phyloP scores from a whole-genome alignment of 2,797 vertebrate species.

The Enteromius afrohamiltoni region DNA sequence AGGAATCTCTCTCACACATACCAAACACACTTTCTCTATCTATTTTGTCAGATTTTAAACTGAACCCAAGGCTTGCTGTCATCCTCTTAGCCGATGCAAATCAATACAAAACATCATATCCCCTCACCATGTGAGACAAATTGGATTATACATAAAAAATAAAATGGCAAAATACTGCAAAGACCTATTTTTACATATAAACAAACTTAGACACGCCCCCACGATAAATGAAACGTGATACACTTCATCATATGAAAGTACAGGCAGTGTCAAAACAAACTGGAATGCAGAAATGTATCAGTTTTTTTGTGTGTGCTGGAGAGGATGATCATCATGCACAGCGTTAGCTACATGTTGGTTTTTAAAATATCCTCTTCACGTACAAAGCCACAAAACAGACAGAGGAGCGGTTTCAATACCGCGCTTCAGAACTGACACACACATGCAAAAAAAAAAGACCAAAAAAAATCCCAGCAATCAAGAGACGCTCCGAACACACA shows the following conservation, averaged over 20 bases:
- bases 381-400: conserved; percentile 2
- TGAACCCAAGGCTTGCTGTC: conserved; percentile 58
- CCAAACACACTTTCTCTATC: conserved; percentile 55
- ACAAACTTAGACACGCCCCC: conserved; percentile 43
- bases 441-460: background rate
- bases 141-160: conserved; percentile 56
- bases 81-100: conserved; percentile 69
- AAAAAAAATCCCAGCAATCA: background rate
- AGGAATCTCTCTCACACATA: conserved; percentile 26
- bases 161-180: conserved; percentile 47
- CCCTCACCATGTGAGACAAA: conserved; percentile 70
- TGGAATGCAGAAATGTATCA: conserved; percentile 19
- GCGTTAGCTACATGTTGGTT: conserved; percentile 14
- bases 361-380: conserved; percentile 14
- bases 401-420: background rate
- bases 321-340: conserved; percentile 7
- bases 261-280: background rate
- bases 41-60: conserved; percentile 53
- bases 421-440: background rate
- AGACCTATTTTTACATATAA: conserved; percentile 61
- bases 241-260: background rate
- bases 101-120: conserved; percentile 70
- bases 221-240: conserved; percentile 13
- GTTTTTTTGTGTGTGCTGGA: conserved; percentile 17
- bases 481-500: conserved; percentile 3